These are phyloP conservation scores for Drosophila nannoptera DNA, from an alignment of 1,140 invertebrate genomes.

Conservation along the genomic window DNA sequence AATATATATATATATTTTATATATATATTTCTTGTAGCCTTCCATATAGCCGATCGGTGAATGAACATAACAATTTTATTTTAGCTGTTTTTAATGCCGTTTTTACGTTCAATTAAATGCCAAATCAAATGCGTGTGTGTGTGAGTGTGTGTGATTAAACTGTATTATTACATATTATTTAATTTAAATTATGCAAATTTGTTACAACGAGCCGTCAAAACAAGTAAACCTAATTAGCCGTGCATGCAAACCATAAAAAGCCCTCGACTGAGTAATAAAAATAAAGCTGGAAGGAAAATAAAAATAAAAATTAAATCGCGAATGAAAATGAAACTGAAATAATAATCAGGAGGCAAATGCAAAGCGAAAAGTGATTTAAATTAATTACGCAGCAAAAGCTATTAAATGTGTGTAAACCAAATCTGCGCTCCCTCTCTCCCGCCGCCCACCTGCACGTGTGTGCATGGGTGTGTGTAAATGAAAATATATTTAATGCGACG, in stretches of 20 bases:
- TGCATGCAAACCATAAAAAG: conserved; percentile 4
- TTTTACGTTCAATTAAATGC: not conserved
- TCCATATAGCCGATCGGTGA: too few relatives aligned
- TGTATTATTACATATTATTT: conserved; percentile 28
- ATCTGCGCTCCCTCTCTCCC: conserved; percentile 28
- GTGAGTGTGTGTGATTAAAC: conserved; percentile 10
- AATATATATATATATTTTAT: too few relatives aligned
- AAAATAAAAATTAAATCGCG: conserved; percentile 29
- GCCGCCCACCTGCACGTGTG: not conserved
- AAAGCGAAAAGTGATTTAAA: conserved; percentile 56
- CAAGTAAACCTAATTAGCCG: conserved; percentile 39
- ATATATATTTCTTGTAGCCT: too few relatives aligned
- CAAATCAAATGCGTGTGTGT: conserved; percentile 24
- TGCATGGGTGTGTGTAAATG: not conserved
- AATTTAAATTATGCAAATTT: conserved; percentile 21
- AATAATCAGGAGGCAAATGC: conserved; percentile 30
- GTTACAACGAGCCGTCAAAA: conserved; percentile 43
- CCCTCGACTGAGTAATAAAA: conserved; percentile 9
- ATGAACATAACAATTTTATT: not conserved
- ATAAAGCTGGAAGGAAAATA: conserved; percentile 28
- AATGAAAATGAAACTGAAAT: conserved; percentile 35
- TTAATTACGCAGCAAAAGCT: conserved; percentile 53
- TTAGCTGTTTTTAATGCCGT: not conserved
- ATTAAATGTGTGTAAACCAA: conserved; percentile 55
- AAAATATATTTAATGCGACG: conserved; percentile 7